phyloP scores from a whole-genome alignment of 2,113 vertebrate genomes.

The Microtus ochrogaster region DNA sequence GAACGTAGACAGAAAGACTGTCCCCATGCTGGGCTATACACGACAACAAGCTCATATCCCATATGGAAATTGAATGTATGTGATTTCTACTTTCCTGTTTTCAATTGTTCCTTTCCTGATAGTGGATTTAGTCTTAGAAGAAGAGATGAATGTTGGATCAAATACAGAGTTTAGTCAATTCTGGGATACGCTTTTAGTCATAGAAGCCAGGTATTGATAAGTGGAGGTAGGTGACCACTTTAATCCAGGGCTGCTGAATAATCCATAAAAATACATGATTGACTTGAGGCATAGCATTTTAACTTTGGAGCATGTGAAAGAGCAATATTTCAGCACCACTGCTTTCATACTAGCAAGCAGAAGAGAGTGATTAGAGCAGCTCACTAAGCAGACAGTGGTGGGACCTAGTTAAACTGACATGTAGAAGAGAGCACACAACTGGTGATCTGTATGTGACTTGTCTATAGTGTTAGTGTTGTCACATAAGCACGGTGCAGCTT shows the following conservation, averaged over 20 bases:
- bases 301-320: constrained; percentile 10
- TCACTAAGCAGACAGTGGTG: neutral
- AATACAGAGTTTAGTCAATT: constrained; percentile 45
- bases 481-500: neutral
- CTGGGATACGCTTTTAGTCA: neutral
- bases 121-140: neutral
- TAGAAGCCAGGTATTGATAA: neutral
- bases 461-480: neutral
- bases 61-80: neutral
- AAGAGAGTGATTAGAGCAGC: neutral
- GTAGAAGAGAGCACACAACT: neutral
- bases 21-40: neutral
- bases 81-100: neutral
- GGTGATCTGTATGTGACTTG: neutral
- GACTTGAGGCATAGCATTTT: neutral
- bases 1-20: neutral
- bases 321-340: neutral
- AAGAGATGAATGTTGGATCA: neutral
- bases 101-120: constrained; percentile 22
- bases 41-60: neutral
- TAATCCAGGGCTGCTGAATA: neutral
- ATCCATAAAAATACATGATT: constrained; percentile 13
- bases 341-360: neutral
- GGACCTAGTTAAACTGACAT: neutral
- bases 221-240: neutral